These are phyloP conservation scores for Sminthurinus aureus DNA, from an alignment of 2,888 invertebrate genomes.

Conservation along the genomic window DNA sequence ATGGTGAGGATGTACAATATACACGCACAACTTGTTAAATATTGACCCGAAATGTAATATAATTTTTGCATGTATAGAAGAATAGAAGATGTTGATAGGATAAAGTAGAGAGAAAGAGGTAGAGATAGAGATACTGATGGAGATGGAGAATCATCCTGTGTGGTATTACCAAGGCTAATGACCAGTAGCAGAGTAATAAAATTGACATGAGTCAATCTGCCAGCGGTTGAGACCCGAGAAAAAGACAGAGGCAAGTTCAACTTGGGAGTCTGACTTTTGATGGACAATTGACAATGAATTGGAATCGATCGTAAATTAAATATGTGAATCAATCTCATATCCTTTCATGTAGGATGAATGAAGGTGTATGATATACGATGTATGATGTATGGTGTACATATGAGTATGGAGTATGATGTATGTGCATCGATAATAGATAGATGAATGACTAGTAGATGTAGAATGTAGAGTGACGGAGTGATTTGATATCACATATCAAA, in stretches of 20 bases:
- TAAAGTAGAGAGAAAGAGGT: neutral
- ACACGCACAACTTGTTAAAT: too few relatives aligned
- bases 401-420: neutral
- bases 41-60: too few relatives aligned
- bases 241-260: neutral
- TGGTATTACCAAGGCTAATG: conserved; percentile 18
- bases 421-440: neutral
- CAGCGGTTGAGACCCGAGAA: neutral
- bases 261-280: neutral
- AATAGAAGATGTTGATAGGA: neutral
- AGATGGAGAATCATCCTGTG: conserved; percentile 6
- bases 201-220: conserved; percentile 19
- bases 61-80: neutral
- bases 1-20: too few relatives aligned
- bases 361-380: neutral
- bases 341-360: neutral
- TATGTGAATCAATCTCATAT: conserved; percentile 1
- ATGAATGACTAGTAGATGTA: too few relatives aligned
- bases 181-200: conserved; percentile 37
- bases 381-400: neutral
- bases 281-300: neutral
- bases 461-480: neutral
- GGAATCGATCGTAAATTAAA: conserved; percentile 12
- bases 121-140: neutral
- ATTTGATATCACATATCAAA: neutral